Percentiles rank a stretch among this genome's conserved stretches.
phyloP scores from a whole-genome alignment of 2,797 vertebrate species.

The Alectoris magna region DNA sequence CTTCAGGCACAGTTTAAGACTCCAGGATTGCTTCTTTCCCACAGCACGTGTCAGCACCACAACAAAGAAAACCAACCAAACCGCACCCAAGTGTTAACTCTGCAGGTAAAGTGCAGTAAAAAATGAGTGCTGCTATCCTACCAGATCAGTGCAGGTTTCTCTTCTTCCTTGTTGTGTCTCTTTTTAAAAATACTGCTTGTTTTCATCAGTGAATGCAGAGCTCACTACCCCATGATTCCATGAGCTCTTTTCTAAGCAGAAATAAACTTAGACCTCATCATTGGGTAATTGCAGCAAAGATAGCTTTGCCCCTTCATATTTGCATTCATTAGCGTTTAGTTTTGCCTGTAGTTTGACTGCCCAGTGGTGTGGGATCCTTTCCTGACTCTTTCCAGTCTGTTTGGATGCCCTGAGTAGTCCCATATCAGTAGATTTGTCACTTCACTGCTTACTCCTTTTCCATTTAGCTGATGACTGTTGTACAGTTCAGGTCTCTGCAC shows the following conservation, averaged over 20 bases:
- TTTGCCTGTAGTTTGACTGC: neutral
- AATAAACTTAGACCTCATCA: accelerated
- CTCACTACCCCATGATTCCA: neutral
- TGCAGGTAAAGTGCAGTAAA: neutral
- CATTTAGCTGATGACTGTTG: neutral
- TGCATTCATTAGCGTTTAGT: accelerated
- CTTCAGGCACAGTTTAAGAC: neutral
- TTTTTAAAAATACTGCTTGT: neutral
- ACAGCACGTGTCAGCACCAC: neutral
- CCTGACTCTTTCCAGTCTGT: neutral
- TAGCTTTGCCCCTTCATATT: neutral
- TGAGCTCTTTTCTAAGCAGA: neutral
- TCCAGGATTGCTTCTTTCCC: neutral
- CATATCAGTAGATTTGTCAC: neutral
- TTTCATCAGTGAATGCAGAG: neutral
- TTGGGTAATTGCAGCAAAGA: no score
- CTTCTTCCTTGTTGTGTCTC: neutral
- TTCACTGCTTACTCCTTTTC: neutral
- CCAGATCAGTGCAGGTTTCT: no score
- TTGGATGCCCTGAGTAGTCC: neutral
- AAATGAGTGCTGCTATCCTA: neutral
- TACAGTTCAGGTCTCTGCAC: neutral
- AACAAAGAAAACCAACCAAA: neutral
- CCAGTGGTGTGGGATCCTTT: neutral
- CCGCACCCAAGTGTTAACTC: neutral